Evolutionary conservation across 2,888 invertebrate species (phyloP).

Genomic region (Megalurothrips usitatus): DNA sequence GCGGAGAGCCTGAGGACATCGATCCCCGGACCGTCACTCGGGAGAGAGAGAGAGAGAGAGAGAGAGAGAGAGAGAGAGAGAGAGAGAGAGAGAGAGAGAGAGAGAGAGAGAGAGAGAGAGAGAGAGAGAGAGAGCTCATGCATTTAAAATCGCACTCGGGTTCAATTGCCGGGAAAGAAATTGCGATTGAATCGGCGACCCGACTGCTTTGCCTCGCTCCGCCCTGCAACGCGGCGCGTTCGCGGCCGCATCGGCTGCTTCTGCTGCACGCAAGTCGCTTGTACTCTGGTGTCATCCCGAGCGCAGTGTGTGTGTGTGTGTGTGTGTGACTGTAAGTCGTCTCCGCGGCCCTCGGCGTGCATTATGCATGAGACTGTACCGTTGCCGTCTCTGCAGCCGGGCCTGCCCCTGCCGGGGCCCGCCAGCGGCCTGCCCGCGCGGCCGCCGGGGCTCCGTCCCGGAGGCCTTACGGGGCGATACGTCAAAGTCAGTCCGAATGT

Average conservation of each 20-base stretch:
- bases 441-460: no score
- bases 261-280: no score
- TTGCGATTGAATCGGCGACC: slow-evolving; percentile 1
- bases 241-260: no score
- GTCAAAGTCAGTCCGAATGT: slow-evolving; percentile 11
- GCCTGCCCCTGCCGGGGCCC: no score
- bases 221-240: background rate
- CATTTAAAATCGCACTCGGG: slow-evolving; percentile 1
- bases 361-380: background rate
- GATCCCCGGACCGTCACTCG: background rate
- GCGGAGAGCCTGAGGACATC: no score
- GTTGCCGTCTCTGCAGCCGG: no score
- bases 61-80: background rate
- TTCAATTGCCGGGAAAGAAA: slow-evolving; percentile 20
- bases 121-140: no score
- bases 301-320: no score
- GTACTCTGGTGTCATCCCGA: no score
- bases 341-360: background rate
- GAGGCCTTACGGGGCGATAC: background rate
- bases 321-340: no score
- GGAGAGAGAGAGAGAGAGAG: background rate
- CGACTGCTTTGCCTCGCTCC: no score
- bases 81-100: background rate
- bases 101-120: background rate
- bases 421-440: no score